Conservation (phyloP, 2,113 vertebrate genomes). For the Cariama cristata region DNA sequence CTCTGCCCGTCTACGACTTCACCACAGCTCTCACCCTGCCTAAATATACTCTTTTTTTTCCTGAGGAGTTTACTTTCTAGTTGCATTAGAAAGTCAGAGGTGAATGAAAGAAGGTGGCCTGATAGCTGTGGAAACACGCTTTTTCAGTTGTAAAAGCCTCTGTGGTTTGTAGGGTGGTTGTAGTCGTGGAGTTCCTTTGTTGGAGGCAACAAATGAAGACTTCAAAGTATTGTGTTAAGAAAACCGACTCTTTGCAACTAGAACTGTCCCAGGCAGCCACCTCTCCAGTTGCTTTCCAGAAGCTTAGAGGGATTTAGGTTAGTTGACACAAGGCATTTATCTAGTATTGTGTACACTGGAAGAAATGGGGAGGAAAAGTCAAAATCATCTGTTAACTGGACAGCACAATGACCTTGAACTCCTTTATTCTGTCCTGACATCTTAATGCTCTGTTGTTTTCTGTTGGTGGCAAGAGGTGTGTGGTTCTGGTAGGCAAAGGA, state of each 20-base stretch:
- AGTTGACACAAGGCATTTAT: neutral
- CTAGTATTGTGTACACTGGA: neutral
- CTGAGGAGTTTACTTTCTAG: neutral
- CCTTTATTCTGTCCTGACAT: neutral
- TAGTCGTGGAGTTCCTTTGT: accelerated
- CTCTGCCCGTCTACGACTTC: neutral
- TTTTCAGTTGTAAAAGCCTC: neutral
- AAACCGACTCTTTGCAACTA: neutral
- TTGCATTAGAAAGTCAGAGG: neutral
- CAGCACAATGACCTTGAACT: neutral
- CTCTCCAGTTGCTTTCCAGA: neutral
- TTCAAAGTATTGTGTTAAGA: neutral
- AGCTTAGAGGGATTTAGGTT: neutral
- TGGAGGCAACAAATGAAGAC: neutral
- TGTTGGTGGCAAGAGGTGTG: neutral
- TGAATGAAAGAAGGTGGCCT: neutral
- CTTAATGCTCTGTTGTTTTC: neutral
- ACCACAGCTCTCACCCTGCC: neutral
- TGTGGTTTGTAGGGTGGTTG: neutral
- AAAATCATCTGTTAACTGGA: neutral
- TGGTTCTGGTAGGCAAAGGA: neutral
- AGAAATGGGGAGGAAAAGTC: neutral
- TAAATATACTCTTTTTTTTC: neutral
- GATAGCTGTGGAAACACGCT: neutral
- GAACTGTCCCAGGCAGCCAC: neutral